Evolutionary conservation across 2,797 vertebrate species (phyloP).

Genomic region (Anguilla megastoma): DNA sequence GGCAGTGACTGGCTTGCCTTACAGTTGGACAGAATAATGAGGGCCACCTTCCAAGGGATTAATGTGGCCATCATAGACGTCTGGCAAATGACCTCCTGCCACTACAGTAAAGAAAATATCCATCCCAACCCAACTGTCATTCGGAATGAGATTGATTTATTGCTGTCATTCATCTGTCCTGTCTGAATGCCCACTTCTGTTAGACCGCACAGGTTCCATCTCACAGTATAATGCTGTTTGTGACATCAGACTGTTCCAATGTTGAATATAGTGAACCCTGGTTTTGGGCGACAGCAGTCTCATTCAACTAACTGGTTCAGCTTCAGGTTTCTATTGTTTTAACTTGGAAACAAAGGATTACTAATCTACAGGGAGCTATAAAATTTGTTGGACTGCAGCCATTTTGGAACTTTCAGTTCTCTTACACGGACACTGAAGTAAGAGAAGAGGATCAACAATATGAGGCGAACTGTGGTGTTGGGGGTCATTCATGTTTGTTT

Average conservation of each 20-base stretch:
- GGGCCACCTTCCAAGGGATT: conserved; percentile 19
- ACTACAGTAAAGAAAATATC: conserved; percentile 16
- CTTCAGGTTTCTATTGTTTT: neutral
- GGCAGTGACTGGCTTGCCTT: conserved; percentile 31
- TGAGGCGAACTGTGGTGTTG: neutral
- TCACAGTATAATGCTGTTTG: neutral
- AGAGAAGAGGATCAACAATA: neutral
- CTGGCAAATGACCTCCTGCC: conserved; percentile 42
- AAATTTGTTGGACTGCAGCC: too few species aligned
- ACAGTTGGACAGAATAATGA: conserved; percentile 36
- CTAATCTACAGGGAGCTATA: too few species aligned
- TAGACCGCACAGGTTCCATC: neutral
- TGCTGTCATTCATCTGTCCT: conserved; percentile 26
- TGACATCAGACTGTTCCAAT: too few species aligned
- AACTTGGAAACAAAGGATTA: neutral
- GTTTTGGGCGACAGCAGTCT: neutral
- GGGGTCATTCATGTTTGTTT: too few species aligned
- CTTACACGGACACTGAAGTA: neutral
- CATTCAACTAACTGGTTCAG: too few species aligned
- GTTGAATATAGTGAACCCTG: neutral
- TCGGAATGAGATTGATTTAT: conserved; percentile 32
- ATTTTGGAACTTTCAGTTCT: neutral
- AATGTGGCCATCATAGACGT: conserved; percentile 33
- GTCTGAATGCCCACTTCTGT: neutral
- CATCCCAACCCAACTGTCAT: conserved; percentile 28